Evolutionary conservation across 2,113 vertebrate species (phyloP), one percentile per base, ranked within the genome.

Genomic region (Grus americana): DNA sequence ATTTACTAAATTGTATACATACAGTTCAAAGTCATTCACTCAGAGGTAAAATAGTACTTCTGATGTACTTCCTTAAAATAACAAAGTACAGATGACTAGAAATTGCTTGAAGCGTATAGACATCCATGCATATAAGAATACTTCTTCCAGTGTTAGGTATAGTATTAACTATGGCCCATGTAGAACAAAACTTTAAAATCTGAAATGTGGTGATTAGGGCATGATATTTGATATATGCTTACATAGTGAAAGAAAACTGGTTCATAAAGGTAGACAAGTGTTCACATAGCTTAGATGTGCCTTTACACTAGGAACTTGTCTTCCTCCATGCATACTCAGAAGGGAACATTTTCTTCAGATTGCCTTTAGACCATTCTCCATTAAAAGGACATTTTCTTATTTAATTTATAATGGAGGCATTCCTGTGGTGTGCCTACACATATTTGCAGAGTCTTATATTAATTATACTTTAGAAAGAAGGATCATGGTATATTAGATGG

Each of bases 401-500:
- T 61, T 54, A 23, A n/a, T 70, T 79, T 81, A 5, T 4, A 32
- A 1, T 22, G 3, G 15, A 12, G 2, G 17, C 14, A 36, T 83
- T 94, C 3, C 11, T 55, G 0, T 52, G 12, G 8, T 47, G 5
- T 86, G 9, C 10, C 22, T 61, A 1, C 58, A 29, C 0, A 0
- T 85, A 36, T 47, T 44, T 66, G 23, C 17, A 8, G 42, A 47
- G 11, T 71, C 17, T 61, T 9, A 22, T 4, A 15, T 55, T 84
- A 59, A 86, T 58, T 24, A 2, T 32, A 12, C 27, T 75, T 71
- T 24, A 72, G 16, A 58, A 68, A 36, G 79, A 71, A 17, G 19
- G 5, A 11, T 67, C 3, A 0, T 30, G 9, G 34, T 50, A 5
- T 27, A 8, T 38, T 57, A 52, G 42, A 9, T 52, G 16, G 22